phyloP scores from a whole-genome alignment of 2,797 vertebrate genomes.

The Pseudopleuronectes americanus region DNA sequence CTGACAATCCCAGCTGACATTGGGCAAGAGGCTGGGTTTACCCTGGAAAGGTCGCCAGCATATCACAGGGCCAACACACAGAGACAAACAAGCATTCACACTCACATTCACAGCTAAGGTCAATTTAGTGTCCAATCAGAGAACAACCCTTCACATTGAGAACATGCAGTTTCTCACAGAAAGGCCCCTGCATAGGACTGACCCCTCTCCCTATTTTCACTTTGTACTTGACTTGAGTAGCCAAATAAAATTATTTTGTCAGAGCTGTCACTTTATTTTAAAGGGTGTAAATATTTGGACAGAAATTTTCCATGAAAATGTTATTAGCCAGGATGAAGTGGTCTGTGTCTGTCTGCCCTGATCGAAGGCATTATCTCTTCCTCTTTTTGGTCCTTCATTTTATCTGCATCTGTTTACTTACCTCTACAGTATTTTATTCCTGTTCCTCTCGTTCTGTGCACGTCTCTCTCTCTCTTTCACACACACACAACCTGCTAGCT shows the following conservation, averaged over 20 bases:
- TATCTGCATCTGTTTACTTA: background rate
- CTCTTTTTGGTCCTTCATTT: conserved; percentile 1
- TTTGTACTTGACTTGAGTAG: background rate
- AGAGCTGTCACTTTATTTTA: background rate
- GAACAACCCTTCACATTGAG: too few species aligned
- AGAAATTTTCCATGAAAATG: background rate
- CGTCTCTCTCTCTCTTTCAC: background rate
- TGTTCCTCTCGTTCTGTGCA: conserved; percentile 5
- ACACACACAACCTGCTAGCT: conserved; percentile 45
- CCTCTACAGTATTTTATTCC: conserved; percentile 1
- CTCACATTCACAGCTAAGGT: too few species aligned
- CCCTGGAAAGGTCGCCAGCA: too few species aligned
- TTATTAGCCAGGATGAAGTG: background rate
- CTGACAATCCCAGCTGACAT: too few species aligned
- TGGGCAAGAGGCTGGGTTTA: too few species aligned
- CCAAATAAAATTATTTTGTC: background rate
- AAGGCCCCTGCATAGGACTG: background rate
- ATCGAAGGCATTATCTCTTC: background rate
- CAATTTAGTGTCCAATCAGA: too few species aligned
- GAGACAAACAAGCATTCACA: too few species aligned
- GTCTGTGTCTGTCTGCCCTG: background rate
- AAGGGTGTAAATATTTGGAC: background rate
- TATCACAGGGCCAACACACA: too few species aligned
- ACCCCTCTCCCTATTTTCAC: background rate
- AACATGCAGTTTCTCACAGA: too few species aligned